Percentiles rank a stretch among this genome's conserved stretches.
phyloP scores from a whole-genome alignment of 1,140 invertebrate genomes.

The Drosophila suzukii region DNA sequence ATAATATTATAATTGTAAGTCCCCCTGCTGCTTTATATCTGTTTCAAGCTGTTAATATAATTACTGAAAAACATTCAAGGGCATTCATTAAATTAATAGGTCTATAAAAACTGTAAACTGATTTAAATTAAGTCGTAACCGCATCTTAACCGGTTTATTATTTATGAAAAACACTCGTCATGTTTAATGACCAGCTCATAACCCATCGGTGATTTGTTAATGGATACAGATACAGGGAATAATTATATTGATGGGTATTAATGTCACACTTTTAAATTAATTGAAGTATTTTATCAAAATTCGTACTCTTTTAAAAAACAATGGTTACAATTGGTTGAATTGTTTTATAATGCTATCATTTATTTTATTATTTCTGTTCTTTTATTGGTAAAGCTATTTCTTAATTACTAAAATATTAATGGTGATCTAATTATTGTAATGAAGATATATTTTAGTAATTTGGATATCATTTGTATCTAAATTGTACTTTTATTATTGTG shows the following conservation, averaged over 20 bases:
- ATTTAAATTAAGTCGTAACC: constrained; percentile 31
- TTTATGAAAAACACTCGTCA: constrained; percentile 9
- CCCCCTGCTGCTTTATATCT: background rate
- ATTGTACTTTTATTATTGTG: too few relatives aligned
- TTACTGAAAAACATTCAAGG: background rate
- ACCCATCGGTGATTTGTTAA: constrained; percentile 1
- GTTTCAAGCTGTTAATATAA: background rate
- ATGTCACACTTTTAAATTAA: background rate
- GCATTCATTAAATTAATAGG: constrained; percentile 21
- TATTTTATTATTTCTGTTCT: too few relatives aligned
- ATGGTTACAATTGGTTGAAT: too few relatives aligned
- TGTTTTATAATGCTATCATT: too few relatives aligned
- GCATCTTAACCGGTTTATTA: constrained; percentile 32
- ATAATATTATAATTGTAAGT: background rate
- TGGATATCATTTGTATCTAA: too few relatives aligned
- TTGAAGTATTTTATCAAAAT: background rate
- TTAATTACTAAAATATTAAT: too few relatives aligned
- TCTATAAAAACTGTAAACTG: constrained; percentile 10
- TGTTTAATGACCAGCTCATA: constrained; percentile 20
- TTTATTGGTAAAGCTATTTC: too few relatives aligned
- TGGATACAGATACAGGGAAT: background rate
- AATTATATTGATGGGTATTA: background rate
- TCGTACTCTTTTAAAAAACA: too few relatives aligned
- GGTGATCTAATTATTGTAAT: too few relatives aligned
- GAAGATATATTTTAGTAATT: too few relatives aligned